A percentile compares a stretch with the other conserved stretches of the same genome.
Evolutionary conservation across 2,888 invertebrate species (phyloP).

Genomic region (Empis livida): DNA sequence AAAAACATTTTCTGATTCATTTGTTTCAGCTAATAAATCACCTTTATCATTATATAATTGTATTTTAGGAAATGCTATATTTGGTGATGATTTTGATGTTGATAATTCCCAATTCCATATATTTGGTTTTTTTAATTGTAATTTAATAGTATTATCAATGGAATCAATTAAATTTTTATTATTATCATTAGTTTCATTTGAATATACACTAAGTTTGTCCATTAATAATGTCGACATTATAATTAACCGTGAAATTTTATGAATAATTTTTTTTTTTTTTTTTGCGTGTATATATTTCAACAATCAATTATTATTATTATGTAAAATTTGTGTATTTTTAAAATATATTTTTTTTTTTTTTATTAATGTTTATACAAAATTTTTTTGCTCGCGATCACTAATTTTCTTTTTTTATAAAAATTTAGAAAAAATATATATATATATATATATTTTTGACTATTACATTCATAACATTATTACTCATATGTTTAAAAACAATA

Average conservation of each 20-base stretch:
- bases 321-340: not conserved
- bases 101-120: conserved; percentile 46
- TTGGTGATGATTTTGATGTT: conserved; percentile 44
- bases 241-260: not conserved
- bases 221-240: conserved; percentile 1
- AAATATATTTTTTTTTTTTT: not conserved
- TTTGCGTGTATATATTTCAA: not conserved
- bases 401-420: no score
- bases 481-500: no score
- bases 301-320: not conserved
- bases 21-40: conserved; percentile 34
- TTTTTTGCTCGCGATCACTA: no score
- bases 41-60: conserved; percentile 41
- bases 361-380: not conserved
- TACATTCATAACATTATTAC: no score
- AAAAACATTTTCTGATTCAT: conserved; percentile 3
- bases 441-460: no score
- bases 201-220: not conserved
- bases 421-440: no score
- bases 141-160: conserved; percentile 35
- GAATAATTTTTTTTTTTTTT: no score
- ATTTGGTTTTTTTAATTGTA: conserved; percentile 42
- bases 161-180: conserved; percentile 17
- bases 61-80: conserved; percentile 41
- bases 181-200: not conserved